Evolutionary conservation across 2,797 vertebrate species (phyloP).

Genomic region (Calcarius lapponicus): DNA sequence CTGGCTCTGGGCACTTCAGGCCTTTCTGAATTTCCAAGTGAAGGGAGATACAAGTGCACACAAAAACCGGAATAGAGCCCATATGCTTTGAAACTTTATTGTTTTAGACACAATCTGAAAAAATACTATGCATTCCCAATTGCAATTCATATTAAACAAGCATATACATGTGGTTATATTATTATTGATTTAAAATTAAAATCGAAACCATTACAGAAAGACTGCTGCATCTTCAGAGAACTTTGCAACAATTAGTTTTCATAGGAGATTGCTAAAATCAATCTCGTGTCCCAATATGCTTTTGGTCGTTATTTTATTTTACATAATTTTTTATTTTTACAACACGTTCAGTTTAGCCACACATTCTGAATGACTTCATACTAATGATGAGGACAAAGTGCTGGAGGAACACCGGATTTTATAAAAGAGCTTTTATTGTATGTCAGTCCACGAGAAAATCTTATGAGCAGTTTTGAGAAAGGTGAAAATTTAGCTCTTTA

Average conservation of each 20-base stretch:
- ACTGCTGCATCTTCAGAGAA: conserved; percentile 11
- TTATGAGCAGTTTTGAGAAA: conserved; percentile 64
- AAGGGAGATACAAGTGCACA: not conserved
- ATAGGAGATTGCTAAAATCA: not conserved
- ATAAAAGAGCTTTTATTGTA: conserved; percentile 56
- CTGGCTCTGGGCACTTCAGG: not conserved
- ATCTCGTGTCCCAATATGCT: not conserved
- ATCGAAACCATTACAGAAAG: not conserved
- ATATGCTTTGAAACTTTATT: conserved; percentile 48
- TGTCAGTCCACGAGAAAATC: conserved; percentile 22
- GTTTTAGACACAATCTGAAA: conserved; percentile 57
- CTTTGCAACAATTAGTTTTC: not conserved
- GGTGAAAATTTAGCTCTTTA: conserved; percentile 68
- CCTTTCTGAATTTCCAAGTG: accelerated
- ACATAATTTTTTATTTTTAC: not conserved
- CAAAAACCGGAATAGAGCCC: not conserved
- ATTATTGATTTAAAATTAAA: not conserved
- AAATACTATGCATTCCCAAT: conserved; percentile 55
- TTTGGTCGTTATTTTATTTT: not conserved
- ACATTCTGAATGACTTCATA: not conserved
- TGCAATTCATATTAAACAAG: conserved; percentile 48
- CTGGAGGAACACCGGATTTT: not conserved
- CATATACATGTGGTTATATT: conserved; percentile 17
- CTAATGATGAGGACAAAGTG: not conserved
- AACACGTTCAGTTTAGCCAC: not conserved